Evolutionary conservation across 2,888 invertebrate species (phyloP).

Genomic region (Machimus atricapillus): DNA sequence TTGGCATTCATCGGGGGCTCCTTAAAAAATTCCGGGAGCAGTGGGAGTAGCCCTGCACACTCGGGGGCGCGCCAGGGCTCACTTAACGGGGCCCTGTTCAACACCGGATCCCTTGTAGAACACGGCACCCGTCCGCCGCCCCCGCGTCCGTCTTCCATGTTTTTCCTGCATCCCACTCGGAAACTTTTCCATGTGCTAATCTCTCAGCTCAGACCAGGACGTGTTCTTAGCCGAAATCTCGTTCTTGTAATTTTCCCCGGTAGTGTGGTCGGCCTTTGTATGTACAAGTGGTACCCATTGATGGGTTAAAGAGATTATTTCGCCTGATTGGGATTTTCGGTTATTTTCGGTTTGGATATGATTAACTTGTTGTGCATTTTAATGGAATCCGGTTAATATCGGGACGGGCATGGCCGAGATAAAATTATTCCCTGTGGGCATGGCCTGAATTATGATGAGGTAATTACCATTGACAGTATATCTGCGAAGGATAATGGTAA

Average conservation of each 20-base stretch:
- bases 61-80: neutral
- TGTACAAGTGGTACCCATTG: constrained; percentile 42
- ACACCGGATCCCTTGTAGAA: constrained; percentile 25
- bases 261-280: constrained; percentile 9
- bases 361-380: constrained; percentile 48
- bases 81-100: constrained; percentile 22
- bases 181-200: constrained; percentile 45
- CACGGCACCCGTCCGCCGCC: neutral
- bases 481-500: constrained; percentile 32
- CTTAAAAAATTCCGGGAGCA: neutral
- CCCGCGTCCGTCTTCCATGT: neutral
- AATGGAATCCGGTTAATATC: constrained; percentile 46
- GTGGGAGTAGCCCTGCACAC: neutral
- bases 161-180: constrained; percentile 34
- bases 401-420: constrained; percentile 37
- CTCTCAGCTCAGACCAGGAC: constrained; percentile 42
- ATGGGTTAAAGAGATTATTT: constrained; percentile 48
- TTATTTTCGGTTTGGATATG: constrained; percentile 46
- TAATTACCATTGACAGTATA: constrained; percentile 45
- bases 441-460: constrained; percentile 48
- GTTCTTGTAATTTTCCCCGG: constrained; percentile 39
- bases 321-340: constrained; percentile 48
- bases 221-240: constrained; percentile 45
- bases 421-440: constrained; percentile 41
- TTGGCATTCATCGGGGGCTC: neutral